Base-by-base conservation (phyloP, 2,888 invertebrate genomes). In the Ditula angustiorana region DNA sequence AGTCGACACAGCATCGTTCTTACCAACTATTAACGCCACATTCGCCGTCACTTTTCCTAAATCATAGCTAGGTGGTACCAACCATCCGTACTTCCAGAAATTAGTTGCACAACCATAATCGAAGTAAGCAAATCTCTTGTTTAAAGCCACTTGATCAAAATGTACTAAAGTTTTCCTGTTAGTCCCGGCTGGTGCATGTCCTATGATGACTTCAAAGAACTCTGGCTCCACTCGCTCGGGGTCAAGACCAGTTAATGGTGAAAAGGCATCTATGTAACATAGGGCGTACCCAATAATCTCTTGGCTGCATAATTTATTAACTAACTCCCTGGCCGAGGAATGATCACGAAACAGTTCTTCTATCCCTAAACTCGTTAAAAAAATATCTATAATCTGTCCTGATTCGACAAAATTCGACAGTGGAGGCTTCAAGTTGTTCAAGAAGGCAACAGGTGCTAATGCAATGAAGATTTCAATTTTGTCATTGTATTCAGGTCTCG, bases 161-260 rank as follows among this genome's bases (percentile, higher is more conserved):
- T 88, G 87, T 1, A 76, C 56, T 7, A 85, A 47, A 46, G 79
- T 83, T 67, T 76, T 85, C 10, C 74, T 69, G 0, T 83, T 83
- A 1, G 78, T 78, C 0, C 82, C 80, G 0, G 79, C 74, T 0
- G 86, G 86, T 23, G 73, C 79, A 52, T 85, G 81, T 1, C 72
- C 74, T 0, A 75, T 2, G 0, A 77, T 53, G 0, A 71, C 30
- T 0, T 71, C 61, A 2, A 71, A 68, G 58, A 81, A 85, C 0
- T 67, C 67, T 0, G 68, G 72, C 10, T 81, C 81, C 1, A 84
- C 67, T 11, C 79, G 72, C 0, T 61, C 58, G 0, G 66, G 26
- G 33, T 82, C 75, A 1, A 47, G 35, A 10, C 65, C 65, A 1
- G 28, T 10, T 35, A 55, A 16, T 8, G 28, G 23, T 16, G 44